phyloP scores from a whole-genome alignment of 1,140 invertebrate genomes.

The Diplogasteroides magnus region DNA sequence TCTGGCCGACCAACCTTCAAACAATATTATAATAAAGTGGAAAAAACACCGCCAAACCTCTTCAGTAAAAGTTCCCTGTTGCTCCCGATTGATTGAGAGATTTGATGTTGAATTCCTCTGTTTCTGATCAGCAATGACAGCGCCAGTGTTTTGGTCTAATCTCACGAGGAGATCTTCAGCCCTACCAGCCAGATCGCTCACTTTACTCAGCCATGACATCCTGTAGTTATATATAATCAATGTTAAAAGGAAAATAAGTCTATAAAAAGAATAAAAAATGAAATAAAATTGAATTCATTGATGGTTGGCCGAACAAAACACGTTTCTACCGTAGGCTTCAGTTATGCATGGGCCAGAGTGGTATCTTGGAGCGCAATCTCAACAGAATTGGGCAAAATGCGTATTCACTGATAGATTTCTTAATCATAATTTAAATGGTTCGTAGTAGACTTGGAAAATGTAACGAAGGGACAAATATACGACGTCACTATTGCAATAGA shows the following conservation, averaged over 20 bases:
- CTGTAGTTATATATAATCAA: no score
- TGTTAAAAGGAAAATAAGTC: not conserved
- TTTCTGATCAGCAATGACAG: not conserved
- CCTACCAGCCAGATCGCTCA: slow-evolving; percentile 23
- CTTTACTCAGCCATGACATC: slow-evolving; percentile 31
- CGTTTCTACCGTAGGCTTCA: not conserved
- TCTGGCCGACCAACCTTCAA: not conserved
- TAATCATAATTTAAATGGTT: no score
- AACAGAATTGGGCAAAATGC: no score
- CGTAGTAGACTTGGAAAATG: no score
- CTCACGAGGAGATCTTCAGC: slow-evolving; percentile 19
- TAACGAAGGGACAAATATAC: no score
- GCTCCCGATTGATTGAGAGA: not conserved
- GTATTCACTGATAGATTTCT: no score
- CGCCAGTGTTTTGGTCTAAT: slow-evolving; percentile 15
- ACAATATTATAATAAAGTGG: not conserved
- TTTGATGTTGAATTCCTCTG: not conserved
- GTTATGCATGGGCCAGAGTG: no score
- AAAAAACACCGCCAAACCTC: not conserved
- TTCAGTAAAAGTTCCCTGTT: not conserved
- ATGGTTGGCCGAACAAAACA: not conserved
- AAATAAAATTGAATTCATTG: not conserved
- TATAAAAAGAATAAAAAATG: not conserved
- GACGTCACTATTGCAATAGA: no score
- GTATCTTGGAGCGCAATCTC: no score